Percentiles rank a stretch among this genome's conserved stretches.
These are phyloP conservation scores for Chunga burmeisteri DNA, from an alignment of 2,113 vertebrate species.

Conservation along the genomic window DNA sequence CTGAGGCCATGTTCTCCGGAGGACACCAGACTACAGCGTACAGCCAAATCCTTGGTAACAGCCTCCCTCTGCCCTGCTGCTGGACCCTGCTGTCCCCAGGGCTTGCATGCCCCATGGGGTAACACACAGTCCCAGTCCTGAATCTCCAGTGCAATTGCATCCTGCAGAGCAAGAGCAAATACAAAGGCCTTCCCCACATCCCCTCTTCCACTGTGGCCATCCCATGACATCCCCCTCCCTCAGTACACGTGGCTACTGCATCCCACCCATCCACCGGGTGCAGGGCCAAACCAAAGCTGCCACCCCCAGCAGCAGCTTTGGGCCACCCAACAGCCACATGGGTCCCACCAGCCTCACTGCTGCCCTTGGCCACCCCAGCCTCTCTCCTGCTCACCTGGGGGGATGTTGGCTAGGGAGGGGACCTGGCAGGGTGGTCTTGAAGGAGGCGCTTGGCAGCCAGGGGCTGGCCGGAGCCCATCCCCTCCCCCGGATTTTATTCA, in stretches of 20 bases:
- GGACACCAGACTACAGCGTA: background rate
- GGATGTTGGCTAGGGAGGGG: background rate
- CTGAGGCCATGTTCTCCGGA: rapidly evolving
- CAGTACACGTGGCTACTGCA: background rate
- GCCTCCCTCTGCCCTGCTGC: background rate
- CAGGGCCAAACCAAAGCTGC: background rate
- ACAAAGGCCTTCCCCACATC: rapidly evolving
- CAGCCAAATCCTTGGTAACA: background rate
- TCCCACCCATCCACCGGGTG: background rate
- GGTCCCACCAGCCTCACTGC: background rate
- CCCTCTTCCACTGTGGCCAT: background rate
- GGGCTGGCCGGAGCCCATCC: background rate
- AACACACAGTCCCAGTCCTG: background rate
- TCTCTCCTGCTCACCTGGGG: background rate
- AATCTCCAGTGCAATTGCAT: background rate
- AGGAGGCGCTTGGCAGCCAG: background rate
- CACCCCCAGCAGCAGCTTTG: background rate
- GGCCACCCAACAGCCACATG: background rate
- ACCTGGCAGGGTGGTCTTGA: background rate
- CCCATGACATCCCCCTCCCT: background rate
- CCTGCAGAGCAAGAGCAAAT: background rate
- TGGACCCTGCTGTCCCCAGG: background rate
- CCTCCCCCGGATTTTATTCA: background rate
- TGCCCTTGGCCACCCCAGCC: background rate
- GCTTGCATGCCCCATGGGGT: rapidly evolving